Evolutionary conservation across 2,797 vertebrate species (phyloP).

Genomic region (Tenualosa thibaudeaui): DNA sequence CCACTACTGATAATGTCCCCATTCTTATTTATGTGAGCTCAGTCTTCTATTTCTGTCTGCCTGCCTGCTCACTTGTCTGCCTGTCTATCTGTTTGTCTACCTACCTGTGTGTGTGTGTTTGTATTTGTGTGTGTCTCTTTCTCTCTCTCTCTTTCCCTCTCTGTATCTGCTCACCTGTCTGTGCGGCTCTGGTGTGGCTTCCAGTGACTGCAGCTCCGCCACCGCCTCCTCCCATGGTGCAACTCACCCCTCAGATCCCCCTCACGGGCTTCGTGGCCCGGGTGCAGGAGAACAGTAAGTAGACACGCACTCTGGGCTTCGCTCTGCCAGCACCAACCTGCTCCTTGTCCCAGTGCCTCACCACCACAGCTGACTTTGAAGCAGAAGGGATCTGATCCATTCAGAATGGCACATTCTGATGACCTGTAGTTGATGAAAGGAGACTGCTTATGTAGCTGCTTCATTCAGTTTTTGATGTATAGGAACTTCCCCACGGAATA

Average conservation of each 20-base stretch:
- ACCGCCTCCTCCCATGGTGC: conserved; percentile 96
- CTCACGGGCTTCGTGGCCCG: conserved; percentile 99
- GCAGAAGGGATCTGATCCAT: not conserved
- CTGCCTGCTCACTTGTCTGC: conserved; percentile 62
- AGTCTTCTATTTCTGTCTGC: conserved; percentile 54
- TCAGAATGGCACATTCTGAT: not conserved
- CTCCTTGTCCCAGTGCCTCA: not conserved
- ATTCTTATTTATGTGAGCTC: conserved; percentile 39
- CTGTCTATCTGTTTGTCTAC: conserved; percentile 51
- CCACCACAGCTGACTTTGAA: not conserved
- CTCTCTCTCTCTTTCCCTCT: conserved; percentile 39
- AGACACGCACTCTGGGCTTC: not conserved
- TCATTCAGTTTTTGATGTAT: not conserved
- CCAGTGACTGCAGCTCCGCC: conserved; percentile 97
- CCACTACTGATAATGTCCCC: conserved; percentile 19
- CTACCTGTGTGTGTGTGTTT: conserved; percentile 8
- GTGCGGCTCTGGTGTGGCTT: conserved; percentile 61
- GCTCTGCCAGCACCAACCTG: not conserved
- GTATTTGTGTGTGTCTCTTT: not conserved
- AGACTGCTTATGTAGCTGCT: not conserved
- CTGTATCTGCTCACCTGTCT: conserved; percentile 60
- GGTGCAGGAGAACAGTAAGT: conserved; percentile 99
- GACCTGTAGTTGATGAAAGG: not conserved
- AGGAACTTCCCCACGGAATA: not conserved
- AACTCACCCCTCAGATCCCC: conserved; percentile 99